phyloP scores from a whole-genome alignment of 2,113 vertebrate species.

The Manacus vitellinus region DNA sequence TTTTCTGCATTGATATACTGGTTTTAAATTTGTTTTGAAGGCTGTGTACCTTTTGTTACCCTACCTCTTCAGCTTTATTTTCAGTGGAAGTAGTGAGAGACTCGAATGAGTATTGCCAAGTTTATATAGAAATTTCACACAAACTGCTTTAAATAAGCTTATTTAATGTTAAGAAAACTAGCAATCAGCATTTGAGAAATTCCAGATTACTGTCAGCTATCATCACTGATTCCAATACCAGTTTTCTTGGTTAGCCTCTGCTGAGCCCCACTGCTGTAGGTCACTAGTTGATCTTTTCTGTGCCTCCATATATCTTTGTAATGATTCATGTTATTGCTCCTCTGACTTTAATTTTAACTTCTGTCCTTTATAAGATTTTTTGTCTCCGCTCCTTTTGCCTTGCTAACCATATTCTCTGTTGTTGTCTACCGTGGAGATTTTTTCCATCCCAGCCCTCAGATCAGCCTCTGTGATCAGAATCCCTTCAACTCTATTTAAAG shows the following conservation, averaged over 20 bases:
- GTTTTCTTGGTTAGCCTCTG: background rate
- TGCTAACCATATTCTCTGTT: background rate
- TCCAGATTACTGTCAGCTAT: background rate
- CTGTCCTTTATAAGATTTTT: background rate
- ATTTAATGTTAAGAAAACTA: background rate
- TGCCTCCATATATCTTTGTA: background rate
- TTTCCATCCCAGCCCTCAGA: background rate
- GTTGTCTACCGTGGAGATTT: rapidly evolving
- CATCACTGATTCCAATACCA: background rate
- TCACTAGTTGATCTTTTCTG: background rate
- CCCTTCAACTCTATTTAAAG: background rate
- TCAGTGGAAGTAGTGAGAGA: background rate
- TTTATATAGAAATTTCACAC: background rate
- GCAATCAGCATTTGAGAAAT: background rate
- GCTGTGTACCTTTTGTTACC: background rate
- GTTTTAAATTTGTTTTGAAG: background rate
- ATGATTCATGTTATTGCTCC: background rate
- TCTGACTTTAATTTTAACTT: background rate
- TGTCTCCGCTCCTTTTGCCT: background rate
- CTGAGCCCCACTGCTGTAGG: background rate
- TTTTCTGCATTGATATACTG: background rate
- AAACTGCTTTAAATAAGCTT: background rate
- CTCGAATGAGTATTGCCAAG: background rate
- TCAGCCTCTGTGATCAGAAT: background rate
- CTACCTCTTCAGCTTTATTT: background rate